Base-by-base conservation (phyloP, 2,113 vertebrate genomes). In the Colius striatus region DNA sequence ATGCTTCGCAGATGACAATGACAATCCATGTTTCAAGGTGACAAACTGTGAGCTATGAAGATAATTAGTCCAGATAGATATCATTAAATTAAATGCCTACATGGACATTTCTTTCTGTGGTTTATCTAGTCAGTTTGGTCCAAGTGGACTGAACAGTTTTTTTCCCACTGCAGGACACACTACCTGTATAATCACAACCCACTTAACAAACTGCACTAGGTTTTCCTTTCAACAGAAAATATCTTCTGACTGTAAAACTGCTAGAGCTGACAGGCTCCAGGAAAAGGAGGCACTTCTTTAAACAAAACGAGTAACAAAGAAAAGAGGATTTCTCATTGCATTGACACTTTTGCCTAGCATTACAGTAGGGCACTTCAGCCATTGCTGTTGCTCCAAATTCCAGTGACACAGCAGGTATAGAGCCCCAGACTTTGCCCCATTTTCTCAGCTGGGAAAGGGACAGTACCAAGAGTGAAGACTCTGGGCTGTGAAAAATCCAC, bases 281-380 rank as follows among this genome's bases (percentile, higher is more conserved):
- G 50, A 34, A 68, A 57, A 57, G 41, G 5, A 63, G 13, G 6
- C 23, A 26, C 18, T 32, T 55, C 54, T 38, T 72, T 32, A 41
- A 34, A 16, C 9, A 30, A 32, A 16, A 63, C 36, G 36, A 38
- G 11, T 16, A 19, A 55, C 55, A 43, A 26, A 26, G 5, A 13
- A 51, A 66, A 60, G 29, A 72, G 36, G 10, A 61, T 73, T 55
- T 78, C 38, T 61, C 55, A 36, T 18, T 25, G 29, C 17, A n/a
- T 25, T 7, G 21, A 41, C 27, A 18, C 17, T 67, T 53, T 30
- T 43, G 36, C 47, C 15, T 21, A n/a, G 30, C 5, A 3, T 26
- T 60, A 45, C 0, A 0, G 82, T 0, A 0, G 41, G 41, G 8
- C 0, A 1, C 9, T 48, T 57, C 20, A 43, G 36, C 10, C 12